Evolutionary conservation across 2,113 vertebrate genomes (phyloP), one percentile per base, ranked within the genome.

Genomic region (Chinchilla lanigera): DNA sequence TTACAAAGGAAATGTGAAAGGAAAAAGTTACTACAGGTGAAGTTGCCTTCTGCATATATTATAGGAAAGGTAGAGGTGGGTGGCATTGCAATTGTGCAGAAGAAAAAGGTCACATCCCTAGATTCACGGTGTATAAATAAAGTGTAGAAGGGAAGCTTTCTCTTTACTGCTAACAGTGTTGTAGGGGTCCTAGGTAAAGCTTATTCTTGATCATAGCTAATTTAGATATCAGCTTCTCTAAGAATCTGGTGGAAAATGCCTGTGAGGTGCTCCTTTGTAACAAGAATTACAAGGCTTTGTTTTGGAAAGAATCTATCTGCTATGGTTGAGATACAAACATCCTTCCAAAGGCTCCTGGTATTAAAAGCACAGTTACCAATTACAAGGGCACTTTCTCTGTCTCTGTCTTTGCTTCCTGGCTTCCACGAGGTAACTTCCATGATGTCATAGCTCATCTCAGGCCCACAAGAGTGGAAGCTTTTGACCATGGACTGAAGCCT

Each of bases 1-100:
- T n/a, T 95, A 52, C 60, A 94, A 94, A 96, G 92, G 35, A 89
- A 89, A 85, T 89, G 52, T 89, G 86, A 93, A 93, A 94, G 63
- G 71, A 71, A 96, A 97, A 94, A 94, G 61, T 88, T 93, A 97
- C 77, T 84, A 47, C 81, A 89, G 71, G 83, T 91, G 80, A 73
- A 78, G 94, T 71, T 73, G 67, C 17, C 50, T 71, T 94, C 47
- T 35, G 28, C 35, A 69, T 94, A 80, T 94, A 84, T 97, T 82
- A 95, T n/a, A 69, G 63, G 28, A 60, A 85, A 16, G 16, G 60
- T 38, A 28, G 19, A 78, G n/a, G 7, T 47, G 14, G 65, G 41
- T 89, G 52, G 26, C 26, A 77, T 63, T 95, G 83, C 69, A 87
- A 67, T 14, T 78, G 1, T 52, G 44, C 73, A 69, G 19, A 85